phyloP scores from a whole-genome alignment of 2,797 vertebrate species.

The Crax fasciolata region DNA sequence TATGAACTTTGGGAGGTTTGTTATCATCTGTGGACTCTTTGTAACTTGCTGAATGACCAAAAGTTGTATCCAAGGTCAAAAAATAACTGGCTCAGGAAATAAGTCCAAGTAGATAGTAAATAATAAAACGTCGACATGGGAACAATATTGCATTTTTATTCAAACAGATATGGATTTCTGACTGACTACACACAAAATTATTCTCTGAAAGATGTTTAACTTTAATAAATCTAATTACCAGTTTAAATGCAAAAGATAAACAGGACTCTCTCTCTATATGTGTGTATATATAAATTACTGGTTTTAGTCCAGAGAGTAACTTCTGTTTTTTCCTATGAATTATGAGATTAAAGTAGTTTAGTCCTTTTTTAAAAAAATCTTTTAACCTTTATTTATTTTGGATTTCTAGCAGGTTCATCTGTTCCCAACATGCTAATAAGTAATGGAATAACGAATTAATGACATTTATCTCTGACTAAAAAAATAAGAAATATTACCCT shows the following conservation, averaged over 20 bases:
- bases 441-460: not conserved
- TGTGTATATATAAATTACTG: too few relatives aligned
- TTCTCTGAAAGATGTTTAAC: not conserved
- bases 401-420: slow-evolving; percentile 36
- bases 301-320: not conserved
- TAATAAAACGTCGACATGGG: not conserved
- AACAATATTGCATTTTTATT: not conserved
- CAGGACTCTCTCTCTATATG: not conserved
- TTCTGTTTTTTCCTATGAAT: not conserved
- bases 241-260: not conserved
- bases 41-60: not conserved
- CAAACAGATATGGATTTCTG: not conserved
- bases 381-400: slow-evolving; percentile 70
- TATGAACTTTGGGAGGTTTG: not conserved
- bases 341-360: slow-evolving; percentile 55
- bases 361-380: slow-evolving; percentile 22
- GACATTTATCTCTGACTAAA: not conserved
- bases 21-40: not conserved
- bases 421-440: not conserved
- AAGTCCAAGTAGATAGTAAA: not conserved
- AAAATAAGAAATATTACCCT: not conserved
- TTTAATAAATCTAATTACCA: not conserved
- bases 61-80: not conserved
- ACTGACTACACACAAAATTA: not conserved
- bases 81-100: not conserved